Base-by-base conservation (phyloP, 1,140 invertebrate genomes). In the Anastrepha ludens region DNA sequence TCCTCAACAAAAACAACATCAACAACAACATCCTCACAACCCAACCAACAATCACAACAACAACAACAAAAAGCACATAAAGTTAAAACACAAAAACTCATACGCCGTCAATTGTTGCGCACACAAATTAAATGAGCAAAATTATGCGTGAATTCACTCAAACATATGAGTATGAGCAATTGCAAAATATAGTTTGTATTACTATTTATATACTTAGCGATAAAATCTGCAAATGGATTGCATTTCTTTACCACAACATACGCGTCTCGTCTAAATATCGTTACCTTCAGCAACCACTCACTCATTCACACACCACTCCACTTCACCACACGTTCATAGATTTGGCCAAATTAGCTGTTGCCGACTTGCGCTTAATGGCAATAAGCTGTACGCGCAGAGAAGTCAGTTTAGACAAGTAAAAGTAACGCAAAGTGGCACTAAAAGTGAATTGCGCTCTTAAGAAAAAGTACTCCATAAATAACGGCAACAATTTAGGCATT, bases 11-110 rank as follows among this genome's bases (percentile, higher is more conserved):
- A 50, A 85, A 78, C 87, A 88, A 87, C 86, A 85, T 88, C 88
- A 89, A 88, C 86, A 89, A 86, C 88, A 87, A 62, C 60, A 87
- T 20, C 81, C 67, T 70, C 39, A 87, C 74, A 64, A 59, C 70
- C 41, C 20, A 39, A 70, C 41, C 70, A 47, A 78, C 74, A 81
- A 87, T 55, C 65, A 87, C 58, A 29, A 59, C 85, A 0, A 11
- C 88, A 87, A 92, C 90, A 91, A 86, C 87, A 67, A 86, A 85
- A 88, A 88, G 87, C 47, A 90, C 90, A 89, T 65, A 92, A 92
- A 92, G 91, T 92, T 58, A 92, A 92, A 90, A 92, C 91, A 91
- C 91, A 92, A 91, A 92, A 91, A 91, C 89, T 92, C 58, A 92
- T 92, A 91, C 90, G 91, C 85, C 86, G 88, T 85, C 87, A 85